Evolutionary conservation across 2,888 invertebrate species (phyloP).

Genomic region (Platycnemis pennipes): DNA sequence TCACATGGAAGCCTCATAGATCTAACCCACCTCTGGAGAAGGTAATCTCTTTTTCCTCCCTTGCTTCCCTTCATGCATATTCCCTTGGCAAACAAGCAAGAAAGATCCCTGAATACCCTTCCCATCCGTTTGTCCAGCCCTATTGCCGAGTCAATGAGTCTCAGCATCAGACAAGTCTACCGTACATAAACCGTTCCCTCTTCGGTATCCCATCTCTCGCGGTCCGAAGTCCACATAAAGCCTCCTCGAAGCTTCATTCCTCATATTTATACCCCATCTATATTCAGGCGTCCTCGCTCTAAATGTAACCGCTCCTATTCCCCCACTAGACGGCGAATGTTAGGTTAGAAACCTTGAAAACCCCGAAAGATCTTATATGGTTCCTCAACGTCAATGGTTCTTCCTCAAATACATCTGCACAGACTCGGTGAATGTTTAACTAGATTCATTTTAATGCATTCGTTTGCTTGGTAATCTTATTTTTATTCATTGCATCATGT

Average conservation of each 20-base stretch:
- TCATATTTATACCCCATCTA: slow-evolving; percentile 32
- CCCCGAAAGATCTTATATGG: not conserved
- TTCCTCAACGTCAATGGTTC: not conserved
- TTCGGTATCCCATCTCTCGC: not conserved
- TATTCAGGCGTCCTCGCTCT: not conserved
- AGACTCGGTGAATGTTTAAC: not conserved
- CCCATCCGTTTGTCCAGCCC: not conserved
- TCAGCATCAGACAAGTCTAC: slow-evolving; percentile 5
- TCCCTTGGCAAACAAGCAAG: slow-evolving; percentile 5
- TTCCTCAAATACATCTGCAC: not conserved
- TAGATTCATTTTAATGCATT: not conserved
- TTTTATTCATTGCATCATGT: too few relatives aligned
- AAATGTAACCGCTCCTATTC: not conserved
- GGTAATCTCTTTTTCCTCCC: slow-evolving; percentile 20
- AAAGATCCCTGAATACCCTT: not conserved
- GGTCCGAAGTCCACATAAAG: not conserved
- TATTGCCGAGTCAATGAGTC: not conserved
- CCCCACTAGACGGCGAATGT: not conserved
- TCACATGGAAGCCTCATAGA: not conserved
- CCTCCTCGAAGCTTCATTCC: not conserved
- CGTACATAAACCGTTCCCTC: not conserved
- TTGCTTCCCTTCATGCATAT: slow-evolving; percentile 7
- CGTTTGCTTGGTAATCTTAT: too few relatives aligned
- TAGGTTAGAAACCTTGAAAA: not conserved
- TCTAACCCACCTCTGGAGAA: not conserved